Evolutionary conservation across 1,140 invertebrate species (phyloP), one percentile per base, ranked within the genome.

Genomic region (Scaptodrosophila lebanonensis): DNA sequence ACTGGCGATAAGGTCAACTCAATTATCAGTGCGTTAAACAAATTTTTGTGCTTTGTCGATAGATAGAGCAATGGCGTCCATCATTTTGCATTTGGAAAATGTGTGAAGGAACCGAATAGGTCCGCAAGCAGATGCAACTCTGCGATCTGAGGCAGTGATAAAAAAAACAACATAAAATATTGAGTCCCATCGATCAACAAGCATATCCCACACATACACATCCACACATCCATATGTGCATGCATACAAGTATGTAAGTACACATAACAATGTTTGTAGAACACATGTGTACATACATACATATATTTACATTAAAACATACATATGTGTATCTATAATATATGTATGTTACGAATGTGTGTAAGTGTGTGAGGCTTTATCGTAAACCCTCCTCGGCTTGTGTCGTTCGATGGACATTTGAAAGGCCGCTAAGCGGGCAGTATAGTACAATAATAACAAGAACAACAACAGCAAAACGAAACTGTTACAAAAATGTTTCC

Each of bases 21-120:
- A 68, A 68, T 68, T 68, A 68, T 61, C 62, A 50, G 42, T 16
- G 51, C 50, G 66, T 68, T 68, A 66, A 65, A 51, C 62, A 56
- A 68, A 65, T 65, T 63, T 36, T 18, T 48, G 17, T 42, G 29
- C 35, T 11, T 16, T 33, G 38, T 27, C 6, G 59, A 62, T 62
- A 62, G 57, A 62, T 62, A 38, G 5, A 32, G 29, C 29, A 52
- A 52, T 52, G 50, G 50, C 50, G 50, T 43, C 50, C 16, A 43
- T 52, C 50, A 20, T 25, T 49, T 11, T n/a, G n/a, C n/a, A n/a
- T n/a, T 13, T 16, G 25, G 17, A 44, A 44, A 25, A 29, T n/a
- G n/a, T n/a, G n/a, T n/a, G n/a, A n/a, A n/a, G n/a, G n/a, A n/a
- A n/a, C 22, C 49, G 43, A 30, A 49, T 50, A 38, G 51, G 56